These are phyloP conservation scores for Chalcosyrphus nemorum DNA, from an alignment of 2,888 invertebrate genomes.

Conservation along the genomic window DNA sequence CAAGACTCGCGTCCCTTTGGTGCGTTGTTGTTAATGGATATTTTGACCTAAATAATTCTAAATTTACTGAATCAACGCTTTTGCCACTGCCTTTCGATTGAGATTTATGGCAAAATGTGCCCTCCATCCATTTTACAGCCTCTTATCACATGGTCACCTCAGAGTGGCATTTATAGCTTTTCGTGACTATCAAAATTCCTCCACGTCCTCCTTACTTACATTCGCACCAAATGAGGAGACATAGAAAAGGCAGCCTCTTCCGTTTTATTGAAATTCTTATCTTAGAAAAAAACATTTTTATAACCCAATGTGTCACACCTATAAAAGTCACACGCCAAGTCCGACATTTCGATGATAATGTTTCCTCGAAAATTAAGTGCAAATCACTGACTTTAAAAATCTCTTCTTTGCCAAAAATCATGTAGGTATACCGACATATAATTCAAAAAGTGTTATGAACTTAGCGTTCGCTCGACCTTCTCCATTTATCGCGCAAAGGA, in stretches of 20 bases:
- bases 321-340: slow-evolving; percentile 29
- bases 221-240: background rate
- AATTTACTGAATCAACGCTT: slow-evolving; percentile 11
- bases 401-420: background rate
- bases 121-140: slow-evolving; percentile 8
- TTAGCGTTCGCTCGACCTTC: slow-evolving; percentile 46
- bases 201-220: too few species aligned
- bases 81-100: background rate
- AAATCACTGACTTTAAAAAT: slow-evolving; percentile 34
- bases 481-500: slow-evolving; percentile 39
- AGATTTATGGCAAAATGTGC: slow-evolving; percentile 9
- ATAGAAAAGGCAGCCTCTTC: background rate
- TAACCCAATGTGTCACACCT: slow-evolving; percentile 4
- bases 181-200: background rate
- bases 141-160: slow-evolving; percentile 32
- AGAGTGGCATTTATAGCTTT: background rate
- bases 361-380: slow-evolving; percentile 17
- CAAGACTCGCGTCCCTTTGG: background rate
- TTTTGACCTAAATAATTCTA: background rate
- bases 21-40: background rate
- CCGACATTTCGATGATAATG: background rate
- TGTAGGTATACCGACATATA: background rate
- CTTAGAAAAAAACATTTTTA: slow-evolving; percentile 6
- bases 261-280: slow-evolving; percentile 39
- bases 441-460: slow-evolving; percentile 21